Conservation (phyloP, 2,888 invertebrate species). For the Zelleria hepariella region DNA sequence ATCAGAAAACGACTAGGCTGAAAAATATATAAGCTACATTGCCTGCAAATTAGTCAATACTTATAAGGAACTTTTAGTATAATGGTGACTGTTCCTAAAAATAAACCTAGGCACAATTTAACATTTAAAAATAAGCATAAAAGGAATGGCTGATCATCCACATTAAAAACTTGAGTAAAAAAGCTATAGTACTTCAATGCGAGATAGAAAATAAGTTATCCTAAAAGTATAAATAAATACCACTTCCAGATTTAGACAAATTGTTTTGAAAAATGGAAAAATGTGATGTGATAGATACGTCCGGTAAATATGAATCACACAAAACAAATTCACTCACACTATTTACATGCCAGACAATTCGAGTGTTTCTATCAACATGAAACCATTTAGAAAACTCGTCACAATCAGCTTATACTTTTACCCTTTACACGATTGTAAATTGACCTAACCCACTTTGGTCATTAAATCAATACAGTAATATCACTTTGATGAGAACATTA, state of each 20-base stretch:
- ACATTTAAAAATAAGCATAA: background rate
- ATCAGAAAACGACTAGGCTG: background rate
- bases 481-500: background rate
- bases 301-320: background rate
- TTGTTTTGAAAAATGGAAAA: background rate
- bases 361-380: background rate
- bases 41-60: constrained; percentile 2
- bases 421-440: background rate
- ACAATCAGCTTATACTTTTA: background rate
- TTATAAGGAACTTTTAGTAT: constrained; percentile 1
- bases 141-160: constrained; percentile 1
- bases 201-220: background rate
- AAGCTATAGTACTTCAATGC: background rate
- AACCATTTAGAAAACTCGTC: background rate
- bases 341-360: background rate
- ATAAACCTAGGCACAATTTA: background rate
- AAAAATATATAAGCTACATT: background rate
- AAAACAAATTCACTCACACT: background rate
- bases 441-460: background rate
- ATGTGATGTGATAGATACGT: background rate
- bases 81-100: background rate
- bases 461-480: background rate
- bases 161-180: background rate
- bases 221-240: background rate
- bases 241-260: background rate